A percentile compares a stretch with the other conserved stretches of the same genome.
phyloP scores from a whole-genome alignment of 1,140 invertebrate species.

The Pectinophora gossypiella region DNA sequence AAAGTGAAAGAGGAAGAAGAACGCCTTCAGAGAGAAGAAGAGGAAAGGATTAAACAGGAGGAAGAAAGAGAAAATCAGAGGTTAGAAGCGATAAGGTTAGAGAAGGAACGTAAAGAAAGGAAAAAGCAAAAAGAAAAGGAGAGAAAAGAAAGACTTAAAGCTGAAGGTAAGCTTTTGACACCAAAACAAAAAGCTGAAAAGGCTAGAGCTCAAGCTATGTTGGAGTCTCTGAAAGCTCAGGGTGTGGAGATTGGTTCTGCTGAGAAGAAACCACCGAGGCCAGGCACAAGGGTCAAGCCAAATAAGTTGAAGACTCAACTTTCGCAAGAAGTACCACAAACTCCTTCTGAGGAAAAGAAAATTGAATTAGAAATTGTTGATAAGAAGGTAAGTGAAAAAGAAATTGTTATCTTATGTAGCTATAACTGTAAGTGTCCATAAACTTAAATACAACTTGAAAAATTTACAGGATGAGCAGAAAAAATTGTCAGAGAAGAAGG shows the following conservation, averaged over 20 bases:
- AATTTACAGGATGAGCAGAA: conserved; percentile 44
- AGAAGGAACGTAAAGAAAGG: conserved; percentile 91
- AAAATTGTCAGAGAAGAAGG: conserved; percentile 58
- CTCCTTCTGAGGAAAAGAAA: conserved; percentile 71
- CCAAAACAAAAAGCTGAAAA: conserved; percentile 94
- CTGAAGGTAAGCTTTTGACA: conserved; percentile 95
- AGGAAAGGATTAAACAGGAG: conserved; percentile 84
- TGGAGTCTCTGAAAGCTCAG: conserved; percentile 91
- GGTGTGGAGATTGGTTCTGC: conserved; percentile 81
- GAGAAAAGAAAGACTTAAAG: conserved; percentile 92
- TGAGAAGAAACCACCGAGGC: conserved; percentile 80
- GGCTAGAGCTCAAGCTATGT: conserved; percentile 89
- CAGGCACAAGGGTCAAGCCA: conserved; percentile 84
- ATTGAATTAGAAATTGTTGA: conserved; percentile 77
- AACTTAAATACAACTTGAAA: too few relatives aligned
- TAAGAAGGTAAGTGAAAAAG: conserved; percentile 69
- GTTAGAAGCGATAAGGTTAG: conserved; percentile 85
- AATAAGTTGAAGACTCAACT: conserved; percentile 82
- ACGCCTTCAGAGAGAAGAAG: conserved; percentile 84
- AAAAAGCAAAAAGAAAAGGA: conserved; percentile 98
- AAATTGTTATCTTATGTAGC: too few relatives aligned
- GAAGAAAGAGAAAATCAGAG: conserved; percentile 85
- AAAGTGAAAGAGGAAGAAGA: conserved; percentile 95
- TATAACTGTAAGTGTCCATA: too few relatives aligned
- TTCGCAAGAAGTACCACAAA: conserved; percentile 64